phyloP scores from a whole-genome alignment of 2,888 invertebrate genomes.

The Harpalus rufipes region DNA sequence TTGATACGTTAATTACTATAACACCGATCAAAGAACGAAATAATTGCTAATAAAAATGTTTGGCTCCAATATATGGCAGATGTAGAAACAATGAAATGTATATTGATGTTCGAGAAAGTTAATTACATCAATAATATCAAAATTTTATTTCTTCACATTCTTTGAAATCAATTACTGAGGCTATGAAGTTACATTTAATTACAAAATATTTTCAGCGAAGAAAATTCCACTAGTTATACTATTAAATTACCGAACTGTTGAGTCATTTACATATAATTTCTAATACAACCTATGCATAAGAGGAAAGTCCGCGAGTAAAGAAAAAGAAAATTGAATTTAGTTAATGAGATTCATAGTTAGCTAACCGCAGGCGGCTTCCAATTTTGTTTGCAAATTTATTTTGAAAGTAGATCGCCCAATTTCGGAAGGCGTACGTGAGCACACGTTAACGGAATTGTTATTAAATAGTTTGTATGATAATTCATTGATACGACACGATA shows the following conservation, averaged over 20 bases:
- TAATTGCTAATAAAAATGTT: no score
- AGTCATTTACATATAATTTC: neutral
- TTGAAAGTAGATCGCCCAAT: constrained; percentile 35
- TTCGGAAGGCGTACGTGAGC: constrained; percentile 20
- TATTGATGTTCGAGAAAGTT: neutral
- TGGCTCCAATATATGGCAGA: neutral
- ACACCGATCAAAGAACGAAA: no score
- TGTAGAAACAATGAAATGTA: neutral
- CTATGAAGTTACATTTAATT: neutral
- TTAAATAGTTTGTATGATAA: constrained; percentile 42
- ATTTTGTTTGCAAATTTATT: constrained; percentile 51
- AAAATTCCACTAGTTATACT: neutral
- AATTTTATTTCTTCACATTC: neutral
- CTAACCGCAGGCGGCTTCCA: neutral
- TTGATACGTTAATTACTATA: no score
- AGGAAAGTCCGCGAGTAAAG: neutral
- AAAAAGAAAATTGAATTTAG: neutral
- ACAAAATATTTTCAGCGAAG: neutral
- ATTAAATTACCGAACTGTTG: neutral
- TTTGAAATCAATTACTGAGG: neutral
- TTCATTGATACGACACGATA: neutral
- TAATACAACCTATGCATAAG: neutral
- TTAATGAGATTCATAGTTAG: constrained; percentile 40
- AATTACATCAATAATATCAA: neutral
- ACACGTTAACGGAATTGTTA: constrained; percentile 22